Base-by-base conservation (phyloP, 2,888 invertebrate genomes). In the Scaptomyza caliginosa region DNA sequence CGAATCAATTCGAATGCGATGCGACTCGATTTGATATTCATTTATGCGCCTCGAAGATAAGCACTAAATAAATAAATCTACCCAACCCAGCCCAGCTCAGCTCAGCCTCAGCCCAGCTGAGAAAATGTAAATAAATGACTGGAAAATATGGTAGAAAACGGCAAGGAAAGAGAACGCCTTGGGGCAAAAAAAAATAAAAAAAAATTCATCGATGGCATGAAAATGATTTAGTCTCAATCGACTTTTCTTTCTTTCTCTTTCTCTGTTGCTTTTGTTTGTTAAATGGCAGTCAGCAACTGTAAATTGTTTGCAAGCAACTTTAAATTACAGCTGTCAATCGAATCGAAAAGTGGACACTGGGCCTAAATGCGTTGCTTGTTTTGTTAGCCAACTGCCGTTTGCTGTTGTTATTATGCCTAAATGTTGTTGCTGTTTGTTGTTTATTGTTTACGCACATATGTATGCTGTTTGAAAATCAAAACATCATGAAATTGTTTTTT, bases 401-500 rank as follows among this genome's bases (percentile, higher is more conserved):
- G 28, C 16, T 45, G 16, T 32, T 45, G 11, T 21, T 39, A 8
- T 26, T 8, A 3, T 3, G 4, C 23, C 36, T 23, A 7, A 16
- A 40, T 32, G 8, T 26, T 21, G 0, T 17, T 39, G 13, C 8
- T 17, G 24, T 36, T 28, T 46, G 36, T 49, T 57, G 59, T 39
- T 28, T 45, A 28, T 28, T 74, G 64, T 76, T 76, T 64, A 72
- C 59, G 85, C 81, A 73, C 82, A 84, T 86, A 71, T 86, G 85
- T 86, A 71, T 84, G 85, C 67, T 77, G 81, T 68, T 78, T 49
- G 58, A 34, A 74, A 76, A 86, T 86, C 85, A 81, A 84, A 81
- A 81, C 85, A 81, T 74, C 87, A 81, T 85, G 79, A 82, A 86
- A 86, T 82, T 83, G 88, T 85, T 87, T 88, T 82, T 73, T n/a